Evolutionary conservation across 2,113 vertebrate species (phyloP).

Genomic region (Brevimyrus niger): DNA sequence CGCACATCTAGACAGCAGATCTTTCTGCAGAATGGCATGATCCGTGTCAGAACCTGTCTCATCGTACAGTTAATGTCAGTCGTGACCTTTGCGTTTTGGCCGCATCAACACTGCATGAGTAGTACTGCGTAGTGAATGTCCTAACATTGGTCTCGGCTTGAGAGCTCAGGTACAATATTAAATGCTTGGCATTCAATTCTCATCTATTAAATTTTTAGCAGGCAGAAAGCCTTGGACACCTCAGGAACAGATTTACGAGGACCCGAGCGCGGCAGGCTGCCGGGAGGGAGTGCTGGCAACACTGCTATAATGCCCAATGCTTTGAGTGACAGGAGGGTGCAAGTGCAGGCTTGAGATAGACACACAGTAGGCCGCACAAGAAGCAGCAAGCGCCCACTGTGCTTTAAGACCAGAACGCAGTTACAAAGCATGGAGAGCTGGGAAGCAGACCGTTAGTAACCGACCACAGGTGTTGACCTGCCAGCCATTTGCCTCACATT

Average conservation of each 20-base stretch:
- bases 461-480: background rate
- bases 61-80: background rate
- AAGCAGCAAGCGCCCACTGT: background rate
- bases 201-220: background rate
- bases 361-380: background rate
- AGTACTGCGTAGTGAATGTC: background rate
- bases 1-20: background rate
- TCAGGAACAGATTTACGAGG: background rate
- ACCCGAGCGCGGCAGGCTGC: background rate
- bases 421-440: background rate
- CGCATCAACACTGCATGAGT: background rate
- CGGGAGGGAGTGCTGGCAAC: background rate
- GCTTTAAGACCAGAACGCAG: background rate
- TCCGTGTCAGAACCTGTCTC: background rate
- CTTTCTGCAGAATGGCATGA: background rate
- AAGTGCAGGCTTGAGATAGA: background rate
- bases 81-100: background rate
- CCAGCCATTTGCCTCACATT: background rate
- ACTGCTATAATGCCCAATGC: background rate
- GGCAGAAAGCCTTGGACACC: background rate
- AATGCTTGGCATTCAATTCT: background rate
- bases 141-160: background rate
- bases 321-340: background rate
- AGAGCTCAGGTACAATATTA: background rate
- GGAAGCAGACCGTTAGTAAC: slow-evolving; percentile 11